Base-by-base conservation (phyloP, 2,888 invertebrate species). In the Rhingia campestris region DNA sequence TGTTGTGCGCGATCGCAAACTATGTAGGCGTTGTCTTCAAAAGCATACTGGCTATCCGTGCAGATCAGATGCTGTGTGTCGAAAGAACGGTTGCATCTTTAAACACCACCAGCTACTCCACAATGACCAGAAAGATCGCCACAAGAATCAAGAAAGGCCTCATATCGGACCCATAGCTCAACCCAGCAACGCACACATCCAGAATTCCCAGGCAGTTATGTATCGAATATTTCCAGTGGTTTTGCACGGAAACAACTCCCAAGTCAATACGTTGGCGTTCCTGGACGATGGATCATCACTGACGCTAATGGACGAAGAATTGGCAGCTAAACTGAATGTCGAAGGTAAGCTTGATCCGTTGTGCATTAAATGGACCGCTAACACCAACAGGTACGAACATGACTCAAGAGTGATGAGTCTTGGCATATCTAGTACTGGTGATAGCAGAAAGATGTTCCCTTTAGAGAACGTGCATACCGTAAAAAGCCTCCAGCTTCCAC, bases 161-260 rank as follows among this genome's bases (percentile, higher is more conserved):
- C 56, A 22, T 22, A 22, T 22, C 22, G 22, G 22, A 22, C 22
- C 22, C 22, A 22, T 32, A 12, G 59, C 45, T 5, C 45, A 59
- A 45, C 49, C 22, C 7, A 37, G 7, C 14, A 49, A 63, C 37
- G 37, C 49, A 49, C 63, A 49, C 37, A 22, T 30, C 30, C 22
- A 63, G 0, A 14, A n/a, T 22, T n/a, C 35, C 37, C 4, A 35
- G 4, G 1, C 35, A 0, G 63, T 63, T 2, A 22, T 63, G 63
- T 63, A 37, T 12, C 47, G 49, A 5, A 37, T 63, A 37, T 49
- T 63, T 14, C 49, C 49, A 9, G 49, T 63, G 3, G 10, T 49
- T 6, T 14, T 63, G 6, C 9, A 63, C 22, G 37, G 63, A 12
- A 47, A 35, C 14, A 9, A 59, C 22, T n/a, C 7, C 2, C 43